These are phyloP conservation scores for Psittacula derbiana DNA, from an alignment of 2,797 vertebrate genomes.

Conservation along the genomic window DNA sequence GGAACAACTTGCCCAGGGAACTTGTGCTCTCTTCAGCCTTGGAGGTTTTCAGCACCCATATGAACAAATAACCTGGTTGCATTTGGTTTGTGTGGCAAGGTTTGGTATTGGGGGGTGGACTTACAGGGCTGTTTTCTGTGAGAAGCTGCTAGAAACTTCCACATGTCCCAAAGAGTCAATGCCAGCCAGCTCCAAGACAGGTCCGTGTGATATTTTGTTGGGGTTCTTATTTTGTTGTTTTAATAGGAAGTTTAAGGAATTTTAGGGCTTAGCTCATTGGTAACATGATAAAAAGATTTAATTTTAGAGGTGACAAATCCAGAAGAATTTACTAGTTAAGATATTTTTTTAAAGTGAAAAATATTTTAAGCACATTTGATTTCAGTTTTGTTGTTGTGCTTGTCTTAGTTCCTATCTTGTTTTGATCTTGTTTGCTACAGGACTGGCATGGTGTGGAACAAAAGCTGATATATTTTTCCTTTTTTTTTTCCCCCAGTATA, in stretches of 20 bases:
- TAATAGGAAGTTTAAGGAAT: neutral
- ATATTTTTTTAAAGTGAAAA: neutral
- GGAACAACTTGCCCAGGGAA: neutral
- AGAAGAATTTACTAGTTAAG: neutral
- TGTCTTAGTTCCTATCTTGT: neutral
- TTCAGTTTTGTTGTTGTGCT: neutral
- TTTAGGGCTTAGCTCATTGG: neutral
- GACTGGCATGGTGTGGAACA: neutral
- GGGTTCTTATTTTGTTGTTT: neutral
- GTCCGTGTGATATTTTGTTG: neutral
- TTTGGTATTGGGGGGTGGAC: neutral
- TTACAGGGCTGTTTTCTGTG: neutral
- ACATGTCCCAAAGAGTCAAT: neutral
- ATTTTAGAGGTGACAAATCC: neutral
- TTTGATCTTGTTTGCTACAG: neutral
- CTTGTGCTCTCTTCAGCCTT: neutral
- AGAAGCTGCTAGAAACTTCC: neutral
- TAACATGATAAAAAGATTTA: neutral
- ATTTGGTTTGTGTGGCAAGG: neutral
- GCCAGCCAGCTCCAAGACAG: neutral
- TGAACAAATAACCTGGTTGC: neutral
- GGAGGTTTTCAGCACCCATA: fast-evolving
- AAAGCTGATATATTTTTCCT: neutral
- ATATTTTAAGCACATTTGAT: neutral
- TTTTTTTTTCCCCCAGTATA: neutral